phyloP scores from a whole-genome alignment of 1,140 invertebrate genomes.

The Sycobia sp. region DNA sequence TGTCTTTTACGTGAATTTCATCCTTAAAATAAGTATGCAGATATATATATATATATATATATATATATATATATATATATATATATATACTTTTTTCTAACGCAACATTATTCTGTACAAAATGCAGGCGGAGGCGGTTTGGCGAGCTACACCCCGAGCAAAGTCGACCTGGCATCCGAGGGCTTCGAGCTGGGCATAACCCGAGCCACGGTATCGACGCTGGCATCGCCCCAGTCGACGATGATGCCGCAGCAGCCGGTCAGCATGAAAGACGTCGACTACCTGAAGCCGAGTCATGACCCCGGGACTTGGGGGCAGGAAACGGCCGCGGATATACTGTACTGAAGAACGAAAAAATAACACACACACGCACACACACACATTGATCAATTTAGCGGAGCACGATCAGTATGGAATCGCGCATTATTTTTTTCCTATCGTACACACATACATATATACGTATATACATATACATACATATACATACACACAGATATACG shows the following conservation, averaged over 20 bases:
- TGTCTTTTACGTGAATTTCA: no score
- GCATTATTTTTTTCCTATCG: no score
- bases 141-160: conserved; percentile 69
- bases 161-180: conserved; percentile 63
- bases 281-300: conserved; percentile 66
- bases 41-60: no score
- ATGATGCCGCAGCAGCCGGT: conserved; percentile 22
- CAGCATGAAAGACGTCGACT: conserved; percentile 53
- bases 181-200: conserved; percentile 71
- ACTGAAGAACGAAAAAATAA: conserved; percentile 42
- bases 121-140: conserved; percentile 58
- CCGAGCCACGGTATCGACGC: conserved; percentile 49
- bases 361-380: background rate
- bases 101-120: no score
- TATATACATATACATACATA: no score
- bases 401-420: no score
- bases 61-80: no score
- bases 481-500: no score
- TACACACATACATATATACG: no score
- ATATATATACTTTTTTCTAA: no score
- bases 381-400: no score
- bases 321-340: conserved; percentile 70
- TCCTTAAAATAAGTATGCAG: no score
- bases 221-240: conserved; percentile 37
- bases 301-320: conserved; percentile 69